Percentiles rank a stretch among this genome's conserved stretches.
phyloP scores from a whole-genome alignment of 1,140 invertebrate genomes.

The Arion vulgaris region DNA sequence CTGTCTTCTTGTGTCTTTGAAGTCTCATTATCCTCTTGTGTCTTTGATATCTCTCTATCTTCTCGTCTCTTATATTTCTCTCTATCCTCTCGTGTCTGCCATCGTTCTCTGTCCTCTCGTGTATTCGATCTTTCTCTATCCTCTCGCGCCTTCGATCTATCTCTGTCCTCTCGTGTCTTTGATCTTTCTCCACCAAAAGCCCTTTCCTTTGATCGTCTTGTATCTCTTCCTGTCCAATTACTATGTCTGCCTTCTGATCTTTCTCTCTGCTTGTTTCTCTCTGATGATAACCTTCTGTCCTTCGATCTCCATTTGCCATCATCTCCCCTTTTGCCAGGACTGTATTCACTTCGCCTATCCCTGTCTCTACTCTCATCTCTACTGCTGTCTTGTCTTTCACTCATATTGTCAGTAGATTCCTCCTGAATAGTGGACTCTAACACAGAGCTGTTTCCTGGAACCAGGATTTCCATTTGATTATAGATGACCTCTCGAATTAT shows the following conservation, averaged over 20 bases:
- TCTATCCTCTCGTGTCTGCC: too few relatives aligned
- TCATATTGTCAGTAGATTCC: background rate
- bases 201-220: conserved; percentile 17
- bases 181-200: too few relatives aligned
- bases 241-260: conserved; percentile 36
- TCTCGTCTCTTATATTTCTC: too few relatives aligned
- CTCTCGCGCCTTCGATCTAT: too few relatives aligned
- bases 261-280: conserved; percentile 21
- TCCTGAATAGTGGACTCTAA: background rate
- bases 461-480: conserved; percentile 77
- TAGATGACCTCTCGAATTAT: conserved; percentile 69
- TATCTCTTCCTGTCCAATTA: conserved; percentile 13
- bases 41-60: too few relatives aligned
- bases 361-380: background rate
- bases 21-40: too few relatives aligned
- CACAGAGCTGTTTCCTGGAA: conserved; percentile 1
- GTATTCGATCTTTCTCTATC: too few relatives aligned
- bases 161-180: too few relatives aligned
- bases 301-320: background rate
- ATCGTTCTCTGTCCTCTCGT: too few relatives aligned
- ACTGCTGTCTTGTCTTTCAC: conserved; percentile 7
- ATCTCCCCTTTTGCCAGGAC: too few relatives aligned
- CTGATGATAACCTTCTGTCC: background rate
- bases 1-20: too few relatives aligned
- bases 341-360: conserved; percentile 12